Evolutionary conservation across 2,113 vertebrate genomes (phyloP).

Genomic region (Cyprinodon tularosa): DNA sequence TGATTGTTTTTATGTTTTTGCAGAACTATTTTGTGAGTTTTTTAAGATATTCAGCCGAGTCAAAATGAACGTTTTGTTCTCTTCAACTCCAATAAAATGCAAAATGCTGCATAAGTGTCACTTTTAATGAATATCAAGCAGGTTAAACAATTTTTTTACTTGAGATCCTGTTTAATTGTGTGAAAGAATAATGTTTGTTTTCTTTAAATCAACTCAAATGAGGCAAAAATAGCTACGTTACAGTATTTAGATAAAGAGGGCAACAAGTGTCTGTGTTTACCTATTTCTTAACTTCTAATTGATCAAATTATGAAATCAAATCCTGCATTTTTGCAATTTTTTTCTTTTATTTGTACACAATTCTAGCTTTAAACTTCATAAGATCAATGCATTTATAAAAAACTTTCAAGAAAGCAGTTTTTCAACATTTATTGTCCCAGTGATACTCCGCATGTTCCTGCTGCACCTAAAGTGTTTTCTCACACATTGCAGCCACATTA

Average conservation of each 20-base stretch:
- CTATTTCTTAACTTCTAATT: neutral
- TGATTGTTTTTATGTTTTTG: neutral
- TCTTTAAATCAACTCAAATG: slow-evolving; percentile 2
- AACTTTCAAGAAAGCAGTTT: neutral
- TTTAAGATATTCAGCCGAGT: neutral
- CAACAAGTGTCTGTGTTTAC: neutral
- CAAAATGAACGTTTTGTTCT: neutral
- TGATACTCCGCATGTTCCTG: slow-evolving; percentile 7
- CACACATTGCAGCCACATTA: slow-evolving; percentile 25
- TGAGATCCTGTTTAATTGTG: neutral
- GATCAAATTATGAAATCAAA: neutral
- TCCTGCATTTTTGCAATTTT: neutral
- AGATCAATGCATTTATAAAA: neutral
- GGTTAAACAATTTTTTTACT: slow-evolving; percentile 5
- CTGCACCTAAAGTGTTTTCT: slow-evolving; percentile 12
- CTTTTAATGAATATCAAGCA: neutral
- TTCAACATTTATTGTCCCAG: neutral
- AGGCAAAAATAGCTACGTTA: neutral
- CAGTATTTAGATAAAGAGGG: slow-evolving; percentile 16
- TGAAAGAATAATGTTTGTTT: neutral
- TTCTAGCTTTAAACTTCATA: neutral
- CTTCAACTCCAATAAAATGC: slow-evolving; percentile 5
- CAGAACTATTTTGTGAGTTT: neutral
- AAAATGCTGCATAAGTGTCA: neutral
- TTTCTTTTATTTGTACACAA: neutral